These are phyloP conservation scores for Pantherophis guttatus DNA, from an alignment of 2,113 vertebrate genomes.

Conservation along the genomic window DNA sequence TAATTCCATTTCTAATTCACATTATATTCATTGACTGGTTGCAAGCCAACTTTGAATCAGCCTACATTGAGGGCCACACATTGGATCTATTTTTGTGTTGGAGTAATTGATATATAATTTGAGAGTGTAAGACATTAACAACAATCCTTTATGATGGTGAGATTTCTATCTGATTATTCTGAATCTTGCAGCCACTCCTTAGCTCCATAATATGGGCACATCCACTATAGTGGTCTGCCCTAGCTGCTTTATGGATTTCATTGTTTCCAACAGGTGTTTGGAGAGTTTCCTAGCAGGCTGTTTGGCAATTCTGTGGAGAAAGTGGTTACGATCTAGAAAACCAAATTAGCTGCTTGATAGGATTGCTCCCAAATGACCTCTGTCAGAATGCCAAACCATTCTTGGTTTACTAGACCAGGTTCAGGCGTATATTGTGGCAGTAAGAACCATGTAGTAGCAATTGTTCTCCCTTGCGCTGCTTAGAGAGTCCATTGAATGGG, in stretches of 20 bases:
- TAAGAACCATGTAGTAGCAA: not conserved
- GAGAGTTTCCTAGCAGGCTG: not conserved
- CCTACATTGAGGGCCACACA: not conserved
- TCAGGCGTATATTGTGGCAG: not conserved
- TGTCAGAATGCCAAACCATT: not conserved
- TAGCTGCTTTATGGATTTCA: not conserved
- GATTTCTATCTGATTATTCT: not conserved
- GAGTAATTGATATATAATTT: not conserved
- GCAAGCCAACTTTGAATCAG: not conserved
- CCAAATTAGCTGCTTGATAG: not conserved
- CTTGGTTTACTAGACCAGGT: not conserved
- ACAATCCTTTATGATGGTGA: not conserved
- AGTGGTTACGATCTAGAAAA: not conserved
- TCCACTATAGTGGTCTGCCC: not conserved
- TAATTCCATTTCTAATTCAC: not conserved
- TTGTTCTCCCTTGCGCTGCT: not conserved
- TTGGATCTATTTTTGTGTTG: not conserved
- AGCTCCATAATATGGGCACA: not conserved
- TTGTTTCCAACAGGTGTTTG: not conserved
- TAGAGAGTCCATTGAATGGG: too few relatives aligned
- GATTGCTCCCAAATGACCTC: not conserved
- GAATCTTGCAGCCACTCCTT: not conserved
- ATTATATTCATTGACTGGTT: not conserved
- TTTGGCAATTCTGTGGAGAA: not conserved
- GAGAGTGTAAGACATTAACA: not conserved